A percentile compares a stretch with the other conserved stretches of the same genome.
These are phyloP conservation scores for Parapristionchus giblindavisi DNA, from an alignment of 2,888 invertebrate species.

Conservation along the genomic window DNA sequence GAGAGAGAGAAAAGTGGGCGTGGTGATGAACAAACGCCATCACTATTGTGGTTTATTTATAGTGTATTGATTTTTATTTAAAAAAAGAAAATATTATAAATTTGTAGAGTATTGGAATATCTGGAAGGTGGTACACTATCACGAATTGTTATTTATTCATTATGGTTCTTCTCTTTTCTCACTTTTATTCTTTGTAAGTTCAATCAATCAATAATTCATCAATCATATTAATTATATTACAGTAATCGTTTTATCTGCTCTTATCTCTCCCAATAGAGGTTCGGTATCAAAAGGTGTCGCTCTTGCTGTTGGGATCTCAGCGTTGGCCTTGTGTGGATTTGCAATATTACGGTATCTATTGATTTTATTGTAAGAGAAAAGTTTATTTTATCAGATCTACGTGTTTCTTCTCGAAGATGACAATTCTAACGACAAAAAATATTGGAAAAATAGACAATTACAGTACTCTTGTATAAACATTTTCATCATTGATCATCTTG, in stretches of 20 bases:
- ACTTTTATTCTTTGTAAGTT: too few relatives aligned
- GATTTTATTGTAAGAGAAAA: background rate
- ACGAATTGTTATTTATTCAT: conserved; percentile 49
- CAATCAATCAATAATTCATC: too few relatives aligned
- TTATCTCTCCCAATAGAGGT: conserved; percentile 38
- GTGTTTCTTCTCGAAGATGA: conserved; percentile 16
- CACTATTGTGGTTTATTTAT: too few relatives aligned
- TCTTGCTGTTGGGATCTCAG: conserved; percentile 46
- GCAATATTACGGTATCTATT: conserved; percentile 11
- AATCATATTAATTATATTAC: too few relatives aligned
- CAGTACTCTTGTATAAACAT: conserved; percentile 18
- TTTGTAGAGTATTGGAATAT: conserved; percentile 49
- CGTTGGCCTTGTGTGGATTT: conserved; percentile 42
- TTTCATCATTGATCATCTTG: too few relatives aligned
- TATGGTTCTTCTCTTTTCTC: conserved; percentile 49
- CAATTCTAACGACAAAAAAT: background rate
- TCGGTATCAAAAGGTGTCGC: conserved; percentile 48
- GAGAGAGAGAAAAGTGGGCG: too few relatives aligned
- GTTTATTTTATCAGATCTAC: conserved; percentile 5
- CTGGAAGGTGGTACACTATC: conserved; percentile 46
- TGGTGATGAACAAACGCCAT: too few relatives aligned
- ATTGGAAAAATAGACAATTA: conserved; percentile 29
- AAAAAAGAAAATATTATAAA: too few relatives aligned
- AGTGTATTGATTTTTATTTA: too few relatives aligned
- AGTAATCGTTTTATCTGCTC: conserved; percentile 44